Base-by-base conservation (phyloP, 2,888 invertebrate species). In the Muscina levida region DNA sequence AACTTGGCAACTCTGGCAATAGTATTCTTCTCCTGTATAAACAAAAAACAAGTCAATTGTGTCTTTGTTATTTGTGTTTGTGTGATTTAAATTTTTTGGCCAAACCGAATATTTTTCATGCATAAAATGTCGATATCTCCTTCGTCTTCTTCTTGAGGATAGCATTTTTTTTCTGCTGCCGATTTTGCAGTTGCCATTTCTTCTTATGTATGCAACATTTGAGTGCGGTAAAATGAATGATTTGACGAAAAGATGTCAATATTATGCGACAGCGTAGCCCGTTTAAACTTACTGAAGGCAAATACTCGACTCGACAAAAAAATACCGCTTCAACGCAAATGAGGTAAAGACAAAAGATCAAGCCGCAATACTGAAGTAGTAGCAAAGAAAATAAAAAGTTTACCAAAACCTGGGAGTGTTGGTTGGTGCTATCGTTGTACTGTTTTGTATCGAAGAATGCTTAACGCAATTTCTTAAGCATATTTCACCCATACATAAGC, bases 181-280 rank as follows among this genome's bases (percentile, higher is more conserved):
- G 17, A 19, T 24, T 6, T 24, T 2, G 22, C 19, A 15, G 22
- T 53, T 62, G 48, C 24, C 48, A 53, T 44, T 59, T 84, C 84
- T 84, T 86, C 84, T 84, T 87, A 85, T 86, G 87, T 87, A 87
- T 87, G 86, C 86, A 86, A 62, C 79, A 81, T 82, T 82, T 77
- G 77, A 82, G 86, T 88, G 88, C 88, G 87, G 88, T 86, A 87
- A 88, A 88, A 88, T 88, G 88, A 88, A 88, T 87, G 87, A 88
- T 88, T 88, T 87, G 88, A 88, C 86, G 88, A 87, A 88, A 88
- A 88, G 87, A 87, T 88, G 88, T 88, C 88, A 83, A 81, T 75
- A 77, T 77, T 75, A 74, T 77, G 62, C 72, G 72, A 81, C 71
- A 74, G 15, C 57, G n/a, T 17, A 37, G 22, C 44, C 42, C 48